Evolutionary conservation across 2,888 invertebrate genomes (phyloP), one percentile per base, ranked within the genome.

Genomic region (Dioctria rufipes): DNA sequence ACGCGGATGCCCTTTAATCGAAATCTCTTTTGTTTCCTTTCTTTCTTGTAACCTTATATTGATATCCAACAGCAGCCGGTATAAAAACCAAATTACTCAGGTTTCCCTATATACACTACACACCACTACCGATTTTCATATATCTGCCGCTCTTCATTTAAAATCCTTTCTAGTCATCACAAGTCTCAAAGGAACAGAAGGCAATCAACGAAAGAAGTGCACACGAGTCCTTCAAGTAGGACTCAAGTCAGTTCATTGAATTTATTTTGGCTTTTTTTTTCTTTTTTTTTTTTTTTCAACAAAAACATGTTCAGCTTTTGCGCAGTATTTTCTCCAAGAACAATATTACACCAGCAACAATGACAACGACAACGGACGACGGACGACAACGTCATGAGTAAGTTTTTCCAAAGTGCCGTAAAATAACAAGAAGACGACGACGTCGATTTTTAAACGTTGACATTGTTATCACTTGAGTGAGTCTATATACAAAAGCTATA

Each of bases 361-460:
- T n/a, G 11, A 54, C 54, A 54, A 46, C 37, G 25, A 25, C 25
- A 25, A 25, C 25, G 2, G 25, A 25, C 25, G 25, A 37, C 11
- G 46, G 8, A 49, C 43, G 13, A 75, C 58, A 40, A 54, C 71
- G 54, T 71, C 54, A 54, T 13, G 11, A 51, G 9, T 58, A 40
- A 9, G 4, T 60, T 43, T 13, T 60, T 63, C 37, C 63, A 63
- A 37, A 63, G 5, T 39, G 40, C 63, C 5, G 60, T 6, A 63
- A 61, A 63, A 63, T 39, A 63, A 63, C 77, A 77, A 63, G 25
- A 25, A 25, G 25, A 25, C 25, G 25, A 25, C 25, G 63, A 77
- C 63, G 61, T 77, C 77, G 77, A 77, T 77, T 61, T 46, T 77
- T 40, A 63, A 49, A 43, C 63, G 40, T 61, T 75, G 75, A 60